A percentile compares a stretch with the other conserved stretches of the same genome.
Conservation (phyloP, 2,113 vertebrate genomes). For the Alligator sinensis region DNA sequence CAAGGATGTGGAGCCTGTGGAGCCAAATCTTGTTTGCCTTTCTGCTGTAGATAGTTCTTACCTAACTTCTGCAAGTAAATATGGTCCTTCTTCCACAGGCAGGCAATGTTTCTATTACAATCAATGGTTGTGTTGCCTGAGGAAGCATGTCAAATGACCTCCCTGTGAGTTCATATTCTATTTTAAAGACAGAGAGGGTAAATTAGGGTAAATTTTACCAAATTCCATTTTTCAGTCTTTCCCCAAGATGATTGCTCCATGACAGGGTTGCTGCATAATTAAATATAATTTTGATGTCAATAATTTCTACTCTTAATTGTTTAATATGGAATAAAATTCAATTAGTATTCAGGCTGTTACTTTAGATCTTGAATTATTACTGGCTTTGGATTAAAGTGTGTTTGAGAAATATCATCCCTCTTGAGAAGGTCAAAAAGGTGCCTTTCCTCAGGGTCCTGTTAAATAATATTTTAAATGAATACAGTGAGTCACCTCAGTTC, state of each 20-base stretch:
- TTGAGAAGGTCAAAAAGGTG: neutral
- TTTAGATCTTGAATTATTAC: neutral
- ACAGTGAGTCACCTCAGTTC: neutral
- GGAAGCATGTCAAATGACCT: neutral
- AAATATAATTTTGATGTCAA: neutral
- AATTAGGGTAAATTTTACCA: neutral
- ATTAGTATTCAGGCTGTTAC: neutral
- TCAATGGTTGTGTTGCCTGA: neutral
- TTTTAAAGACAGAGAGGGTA: neutral
- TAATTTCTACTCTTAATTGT: neutral
- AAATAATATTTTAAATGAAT: neutral
- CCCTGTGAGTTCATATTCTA: neutral
- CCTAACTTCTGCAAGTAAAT: neutral
- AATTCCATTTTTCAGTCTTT: neutral
- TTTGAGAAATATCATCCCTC: neutral
- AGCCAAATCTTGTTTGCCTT: neutral
- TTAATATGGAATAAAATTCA: neutral
- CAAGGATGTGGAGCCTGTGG: neutral
- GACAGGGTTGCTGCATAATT: neutral
- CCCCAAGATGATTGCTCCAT: neutral
- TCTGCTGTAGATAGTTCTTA: neutral
- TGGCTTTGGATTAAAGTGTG: neutral
- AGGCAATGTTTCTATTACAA: neutral
- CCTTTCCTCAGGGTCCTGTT: neutral
- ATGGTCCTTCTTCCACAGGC: neutral